A percentile compares a stretch with the other conserved stretches of the same genome.
Conservation (phyloP, 1,140 invertebrate genomes). For the Drosophila nikananu region DNA sequence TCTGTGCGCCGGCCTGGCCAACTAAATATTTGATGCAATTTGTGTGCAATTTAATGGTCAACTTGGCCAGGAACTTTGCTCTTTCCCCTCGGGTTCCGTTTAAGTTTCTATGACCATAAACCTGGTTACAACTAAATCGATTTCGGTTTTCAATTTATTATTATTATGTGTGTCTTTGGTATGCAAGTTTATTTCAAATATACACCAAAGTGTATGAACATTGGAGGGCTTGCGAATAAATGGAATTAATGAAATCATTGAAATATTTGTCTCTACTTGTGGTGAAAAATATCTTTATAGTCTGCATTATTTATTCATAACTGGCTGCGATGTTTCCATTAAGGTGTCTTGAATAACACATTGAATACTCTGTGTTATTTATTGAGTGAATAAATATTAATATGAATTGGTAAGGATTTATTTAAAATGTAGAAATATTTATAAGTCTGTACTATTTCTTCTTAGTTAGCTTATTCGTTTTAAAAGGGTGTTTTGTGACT, state of each 20-base stretch:
- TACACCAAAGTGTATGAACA: background rate
- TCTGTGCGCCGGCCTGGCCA: conserved; percentile 48
- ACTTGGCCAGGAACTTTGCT: conserved; percentile 56
- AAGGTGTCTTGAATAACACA: conserved; percentile 1
- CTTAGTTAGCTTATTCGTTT: background rate
- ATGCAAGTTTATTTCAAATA: conserved; percentile 34
- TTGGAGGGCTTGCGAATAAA: conserved; percentile 2
- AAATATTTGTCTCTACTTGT: conserved; percentile 10
- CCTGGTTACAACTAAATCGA: conserved; percentile 54
- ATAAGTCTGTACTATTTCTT: background rate
- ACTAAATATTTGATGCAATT: conserved; percentile 82
- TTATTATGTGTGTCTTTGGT: conserved; percentile 41
- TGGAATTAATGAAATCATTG: conserved; percentile 9
- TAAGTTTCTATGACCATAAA: conserved; percentile 43
- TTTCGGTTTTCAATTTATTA: conserved; percentile 53
- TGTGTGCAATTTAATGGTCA: conserved; percentile 80
- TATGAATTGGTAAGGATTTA: background rate
- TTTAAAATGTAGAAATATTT: background rate
- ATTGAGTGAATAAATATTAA: background rate
- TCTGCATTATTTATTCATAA: conserved; percentile 12
- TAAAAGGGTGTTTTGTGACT: background rate
- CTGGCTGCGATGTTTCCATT: background rate
- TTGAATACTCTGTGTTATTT: background rate
- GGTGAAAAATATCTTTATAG: conserved; percentile 4
- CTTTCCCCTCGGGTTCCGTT: conserved; percentile 4